Evolutionary conservation across 2,888 invertebrate genomes (phyloP).

Genomic region (Neocrepidodera transversa): DNA sequence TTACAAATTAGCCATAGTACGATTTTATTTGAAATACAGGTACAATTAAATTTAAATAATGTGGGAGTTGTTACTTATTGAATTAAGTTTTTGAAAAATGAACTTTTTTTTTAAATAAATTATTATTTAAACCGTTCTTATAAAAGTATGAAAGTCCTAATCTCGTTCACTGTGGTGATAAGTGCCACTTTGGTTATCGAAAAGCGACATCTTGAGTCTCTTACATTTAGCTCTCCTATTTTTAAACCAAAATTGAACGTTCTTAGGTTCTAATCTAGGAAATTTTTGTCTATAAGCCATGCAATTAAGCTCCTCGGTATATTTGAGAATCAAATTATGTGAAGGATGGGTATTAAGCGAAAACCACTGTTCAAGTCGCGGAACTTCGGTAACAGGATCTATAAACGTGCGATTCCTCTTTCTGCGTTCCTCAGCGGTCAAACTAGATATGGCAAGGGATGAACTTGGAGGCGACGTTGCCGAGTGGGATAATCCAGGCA

Average conservation of each 20-base stretch:
- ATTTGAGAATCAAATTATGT: slow-evolving; percentile 96
- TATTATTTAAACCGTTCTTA: too few relatives aligned
- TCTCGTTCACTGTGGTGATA: slow-evolving; percentile 68
- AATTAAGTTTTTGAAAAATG: too few relatives aligned
- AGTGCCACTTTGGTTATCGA: slow-evolving; percentile 75
- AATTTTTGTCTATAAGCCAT: slow-evolving; percentile 98
- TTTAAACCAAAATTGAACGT: slow-evolving; percentile 99
- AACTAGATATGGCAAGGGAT: slow-evolving; percentile 66
- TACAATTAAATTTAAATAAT: slow-evolving; percentile 3
- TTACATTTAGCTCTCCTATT: slow-evolving; percentile 98
- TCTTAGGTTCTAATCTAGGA: slow-evolving; percentile 97
- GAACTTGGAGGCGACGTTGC: slow-evolving; percentile 66
- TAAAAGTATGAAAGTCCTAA: too few relatives aligned
- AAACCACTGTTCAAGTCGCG: slow-evolving; percentile 94
- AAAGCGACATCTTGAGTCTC: slow-evolving; percentile 89
- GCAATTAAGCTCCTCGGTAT: slow-evolving; percentile 95
- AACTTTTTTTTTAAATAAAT: too few relatives aligned
- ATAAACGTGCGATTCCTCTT: slow-evolving; percentile 98
- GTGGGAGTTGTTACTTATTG: background rate
- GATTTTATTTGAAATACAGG: slow-evolving; percentile 6
- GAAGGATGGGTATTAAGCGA: slow-evolving; percentile 98
- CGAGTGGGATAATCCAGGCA: slow-evolving; percentile 66
- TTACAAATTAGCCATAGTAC: background rate
- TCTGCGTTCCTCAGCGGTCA: slow-evolving; percentile 83
- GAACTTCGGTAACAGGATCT: slow-evolving; percentile 98